Evolutionary conservation across 2,797 vertebrate species (phyloP).

Genomic region (Jordanella pulchra): DNA sequence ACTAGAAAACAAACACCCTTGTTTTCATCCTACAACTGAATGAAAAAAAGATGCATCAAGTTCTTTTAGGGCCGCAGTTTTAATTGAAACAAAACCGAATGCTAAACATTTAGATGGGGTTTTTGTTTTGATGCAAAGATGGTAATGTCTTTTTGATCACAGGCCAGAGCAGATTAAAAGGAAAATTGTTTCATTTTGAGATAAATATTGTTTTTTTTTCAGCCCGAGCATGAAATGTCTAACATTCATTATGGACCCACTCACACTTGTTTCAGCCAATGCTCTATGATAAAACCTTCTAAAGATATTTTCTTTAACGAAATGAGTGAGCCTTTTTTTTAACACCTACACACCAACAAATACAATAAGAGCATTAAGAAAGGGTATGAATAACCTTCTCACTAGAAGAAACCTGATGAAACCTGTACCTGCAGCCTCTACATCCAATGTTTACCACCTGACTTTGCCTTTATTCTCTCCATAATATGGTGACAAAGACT

Average conservation of each 20-base stretch:
- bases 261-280: not conserved
- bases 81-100: not conserved
- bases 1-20: too few relatives aligned
- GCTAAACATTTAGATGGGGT: not conserved
- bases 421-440: not conserved
- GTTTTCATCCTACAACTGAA: too few relatives aligned
- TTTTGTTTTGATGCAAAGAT: not conserved
- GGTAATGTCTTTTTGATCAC: not conserved
- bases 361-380: not conserved
- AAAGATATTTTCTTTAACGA: not conserved
- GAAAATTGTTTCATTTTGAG: not conserved
- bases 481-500: constrained; percentile 15
- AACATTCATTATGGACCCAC: not conserved
- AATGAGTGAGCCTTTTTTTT: not conserved
- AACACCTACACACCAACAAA: constrained; percentile 2
- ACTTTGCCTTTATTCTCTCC: not conserved
- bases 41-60: not conserved
- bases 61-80: not conserved
- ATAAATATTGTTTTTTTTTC: too few relatives aligned
- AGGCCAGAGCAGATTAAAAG: not conserved
- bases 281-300: not conserved
- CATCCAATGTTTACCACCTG: not conserved
- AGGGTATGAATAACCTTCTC: not conserved
- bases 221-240: not conserved
- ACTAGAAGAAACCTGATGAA: not conserved